Base-by-base conservation (phyloP, 2,888 invertebrate species). In the Apamea anceps region DNA sequence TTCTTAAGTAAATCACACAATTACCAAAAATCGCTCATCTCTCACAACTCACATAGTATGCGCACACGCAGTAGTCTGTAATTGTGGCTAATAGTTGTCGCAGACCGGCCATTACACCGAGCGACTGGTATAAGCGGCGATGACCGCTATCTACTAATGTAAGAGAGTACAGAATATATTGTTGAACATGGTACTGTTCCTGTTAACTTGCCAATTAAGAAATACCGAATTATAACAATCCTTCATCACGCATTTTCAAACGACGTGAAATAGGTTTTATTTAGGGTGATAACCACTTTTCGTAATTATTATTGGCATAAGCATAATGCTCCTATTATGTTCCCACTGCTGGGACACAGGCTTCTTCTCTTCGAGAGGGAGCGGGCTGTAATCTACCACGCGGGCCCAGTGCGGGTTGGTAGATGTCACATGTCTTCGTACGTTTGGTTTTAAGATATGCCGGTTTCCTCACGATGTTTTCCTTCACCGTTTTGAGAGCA, bases 71-170 rank as follows among this genome's bases (percentile, higher is more conserved):
- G 79, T 73, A 76, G 85, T 54, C 76, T 72, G 87, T 91, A 92
- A 93, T 93, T 91, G 91, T 81, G 75, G 86, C 85, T 92, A 93
- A 93, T 94, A 89, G 91, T 89, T 93, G 94, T 94, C 94, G 93
- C 94, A 91, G 87, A 62, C 57, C 66, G 88, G 85, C 88, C 90
- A 90, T 92, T 92, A 92, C 86, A 84, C 83, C 81, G 78, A 79
- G 72, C 75, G 75, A 84, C 62, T 73, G 72, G 80, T 84, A 75
- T 79, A 57, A 85, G 79, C 85, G 75, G 54, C 77, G 80, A 75
- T 81, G 77, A 68, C 75, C 80, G 74, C 85, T 83, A 82, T 68
- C 54, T 57, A 84, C 71, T 81, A 77, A 75, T 57, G 67, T 85
- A 83, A 82, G 62, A 72, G 79, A 21, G 51, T 63, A 65, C 62